Evolutionary conservation across 2,888 invertebrate species (phyloP), one percentile per base, ranked within the genome.

Genomic region (Metalampra italica): DNA sequence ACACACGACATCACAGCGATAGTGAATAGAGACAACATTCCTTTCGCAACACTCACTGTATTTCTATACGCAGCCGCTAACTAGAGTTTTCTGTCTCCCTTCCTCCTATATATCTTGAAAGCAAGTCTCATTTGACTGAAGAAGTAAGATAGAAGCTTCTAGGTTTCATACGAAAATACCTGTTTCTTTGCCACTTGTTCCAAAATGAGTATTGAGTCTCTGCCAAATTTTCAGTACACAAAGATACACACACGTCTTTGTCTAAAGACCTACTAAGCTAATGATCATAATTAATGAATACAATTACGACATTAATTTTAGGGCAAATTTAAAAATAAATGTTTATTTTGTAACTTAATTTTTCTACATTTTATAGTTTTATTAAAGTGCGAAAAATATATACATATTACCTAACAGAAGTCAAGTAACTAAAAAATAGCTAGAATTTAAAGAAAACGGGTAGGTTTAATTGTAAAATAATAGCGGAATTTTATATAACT

Each of bases 51-150:
- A 68, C 56, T 64, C 62, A 66, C 66, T 64, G 59, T 67, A 69
- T 73, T 66, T 55, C 68, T 70, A 64, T 68, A 72, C 69, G 70
- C 69, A 68, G 69, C 50, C 62, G 61, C 72, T 66, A 66, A 71
- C 71, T 72, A 73, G 62, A 72, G 65, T 73, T 64, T 60, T 68
- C 69, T 68, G 61, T 86, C 86, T 83, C 84, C 79, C 75, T 87
- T 74, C 64, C 74, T 71, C 22, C 5, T 22, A 22, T 22, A 22
- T 22, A 22, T 22, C 82, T 56, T 69, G 54, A 43, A 60, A 64
- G 57, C 56, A 58, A 64, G 55, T 52, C 66, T 66, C 67, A 55
- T 58, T 57, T 56, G 64, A 62, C 60, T 60, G 70, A 75, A 68
- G 62, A 70, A 71, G 66, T 66, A 56, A 53, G 66, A 57, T 62